Evolutionary conservation across 2,113 vertebrate species (phyloP), one percentile per base, ranked within the genome.

Genomic region (Glaucomys volans): DNA sequence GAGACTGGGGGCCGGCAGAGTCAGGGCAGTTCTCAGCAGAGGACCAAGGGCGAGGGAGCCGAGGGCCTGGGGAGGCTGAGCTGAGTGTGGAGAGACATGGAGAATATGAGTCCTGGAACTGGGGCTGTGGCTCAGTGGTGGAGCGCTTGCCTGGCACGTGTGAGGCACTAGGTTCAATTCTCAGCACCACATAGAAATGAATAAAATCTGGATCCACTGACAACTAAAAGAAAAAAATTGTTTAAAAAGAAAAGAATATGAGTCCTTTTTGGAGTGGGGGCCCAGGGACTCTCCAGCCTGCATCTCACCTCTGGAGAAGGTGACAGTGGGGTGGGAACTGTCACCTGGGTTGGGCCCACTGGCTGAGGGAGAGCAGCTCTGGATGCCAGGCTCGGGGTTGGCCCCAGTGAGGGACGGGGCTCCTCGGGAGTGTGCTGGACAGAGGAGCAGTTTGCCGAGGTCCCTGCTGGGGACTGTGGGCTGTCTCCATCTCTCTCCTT

Each of bases 321-420:
- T 6, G 76, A 22, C 0, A 0, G 3, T 0, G 7, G 17, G 30
- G 8, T 4, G 9, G 22, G 30, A 26, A 5, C 12, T 35, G 12
- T 12, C 18, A 1, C 42, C 28, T 0, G 30, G 11, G 35, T 1
- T 0, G 28, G 40, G 26, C 35, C 17, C 42, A 0, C 1, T 26
- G 2, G 14, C 8, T 22, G 32, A 11, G 20, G 44, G 35, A 40
- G 10, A 24, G 18, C 0, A 0, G 3, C 6, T 40, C 13, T 42
- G 5, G 13, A 17, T 3, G 3, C 9, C 3, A 2, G 87, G 22
- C 42, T 22, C 6, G 18, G 71, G 52, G 52, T 32, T 57, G 17
- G 13, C 47, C 35, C 59, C 47, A 18, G 80, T 1, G 35, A 50
- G n/a, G 4, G 4, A 4, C 0, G 0, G 8, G 13, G 40, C 24